These are phyloP conservation scores for Lamproptera curius DNA, from an alignment of 2,888 invertebrate genomes.

Conservation along the genomic window DNA sequence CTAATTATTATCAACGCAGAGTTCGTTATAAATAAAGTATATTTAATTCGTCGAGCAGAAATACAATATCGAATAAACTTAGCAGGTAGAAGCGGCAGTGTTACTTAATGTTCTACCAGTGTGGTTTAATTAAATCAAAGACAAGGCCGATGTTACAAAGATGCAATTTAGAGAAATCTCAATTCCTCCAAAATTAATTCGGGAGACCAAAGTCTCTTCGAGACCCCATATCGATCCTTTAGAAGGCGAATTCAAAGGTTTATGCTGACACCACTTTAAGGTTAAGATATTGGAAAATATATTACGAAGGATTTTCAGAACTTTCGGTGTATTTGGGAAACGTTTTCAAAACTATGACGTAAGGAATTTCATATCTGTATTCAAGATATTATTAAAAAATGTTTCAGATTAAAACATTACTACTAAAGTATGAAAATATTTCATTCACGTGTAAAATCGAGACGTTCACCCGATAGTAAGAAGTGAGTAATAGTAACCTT, in stretches of 20 bases:
- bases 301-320: neutral
- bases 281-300: conserved; percentile 16
- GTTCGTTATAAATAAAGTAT: too few species aligned
- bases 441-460: too few species aligned
- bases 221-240: conserved; percentile 17
- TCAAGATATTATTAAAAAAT: too few species aligned
- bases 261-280: conserved; percentile 10
- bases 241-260: conserved; percentile 6
- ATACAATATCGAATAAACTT: neutral
- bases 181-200: conserved; percentile 17
- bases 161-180: conserved; percentile 19
- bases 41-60: too few species aligned
- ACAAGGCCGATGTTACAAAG: conserved; percentile 13
- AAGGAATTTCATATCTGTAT: too few species aligned
- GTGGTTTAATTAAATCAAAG: conserved; percentile 15
- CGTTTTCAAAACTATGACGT: too few species aligned
- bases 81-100: neutral
- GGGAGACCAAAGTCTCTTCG: conserved; percentile 9
- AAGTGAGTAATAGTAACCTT: too few species aligned
- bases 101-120: neutral
- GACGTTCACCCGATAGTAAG: too few species aligned
- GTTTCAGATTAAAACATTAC: too few species aligned
- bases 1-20: too few species aligned
- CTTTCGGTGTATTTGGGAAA: too few species aligned
- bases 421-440: too few species aligned